Evolutionary conservation across 2,113 vertebrate genomes (phyloP).

Genomic region (Odocoileus virginianus): DNA sequence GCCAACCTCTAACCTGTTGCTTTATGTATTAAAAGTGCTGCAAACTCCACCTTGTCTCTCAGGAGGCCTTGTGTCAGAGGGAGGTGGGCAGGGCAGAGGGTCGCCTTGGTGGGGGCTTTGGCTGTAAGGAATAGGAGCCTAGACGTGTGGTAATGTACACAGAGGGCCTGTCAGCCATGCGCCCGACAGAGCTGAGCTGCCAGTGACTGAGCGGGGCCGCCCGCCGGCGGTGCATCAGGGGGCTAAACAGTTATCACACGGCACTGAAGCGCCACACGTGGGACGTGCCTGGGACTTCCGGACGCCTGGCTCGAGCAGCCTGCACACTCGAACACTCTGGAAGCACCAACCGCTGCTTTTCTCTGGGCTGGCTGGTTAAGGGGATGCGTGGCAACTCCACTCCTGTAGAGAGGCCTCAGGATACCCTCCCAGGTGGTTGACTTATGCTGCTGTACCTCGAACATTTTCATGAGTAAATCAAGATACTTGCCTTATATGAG

Average conservation of each 20-base stretch:
- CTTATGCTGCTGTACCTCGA: neutral
- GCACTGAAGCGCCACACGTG: neutral
- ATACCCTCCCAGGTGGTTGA: neutral
- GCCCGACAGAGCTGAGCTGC: neutral
- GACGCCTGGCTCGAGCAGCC: neutral
- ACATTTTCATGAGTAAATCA: neutral
- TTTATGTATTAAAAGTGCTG: conserved; percentile 69
- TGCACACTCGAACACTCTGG: no score
- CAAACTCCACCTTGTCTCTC: conserved; percentile 45
- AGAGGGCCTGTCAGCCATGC: fast-evolving
- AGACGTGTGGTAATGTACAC: neutral
- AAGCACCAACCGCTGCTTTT: neutral
- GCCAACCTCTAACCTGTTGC: neutral
- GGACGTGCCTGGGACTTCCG: fast-evolving
- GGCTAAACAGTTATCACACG: fast-evolving
- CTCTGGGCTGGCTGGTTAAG: neutral
- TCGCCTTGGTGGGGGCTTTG: neutral
- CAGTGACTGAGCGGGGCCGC: neutral
- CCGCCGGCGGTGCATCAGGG: fast-evolving
- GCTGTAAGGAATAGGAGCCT: neutral
- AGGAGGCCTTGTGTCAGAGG: neutral
- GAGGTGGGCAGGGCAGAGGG: neutral
- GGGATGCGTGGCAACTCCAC: neutral
- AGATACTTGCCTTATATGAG: neutral
- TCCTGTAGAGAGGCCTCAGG: neutral